phyloP scores from a whole-genome alignment of 2,113 vertebrate species.

The Amblyornis subalaris region DNA sequence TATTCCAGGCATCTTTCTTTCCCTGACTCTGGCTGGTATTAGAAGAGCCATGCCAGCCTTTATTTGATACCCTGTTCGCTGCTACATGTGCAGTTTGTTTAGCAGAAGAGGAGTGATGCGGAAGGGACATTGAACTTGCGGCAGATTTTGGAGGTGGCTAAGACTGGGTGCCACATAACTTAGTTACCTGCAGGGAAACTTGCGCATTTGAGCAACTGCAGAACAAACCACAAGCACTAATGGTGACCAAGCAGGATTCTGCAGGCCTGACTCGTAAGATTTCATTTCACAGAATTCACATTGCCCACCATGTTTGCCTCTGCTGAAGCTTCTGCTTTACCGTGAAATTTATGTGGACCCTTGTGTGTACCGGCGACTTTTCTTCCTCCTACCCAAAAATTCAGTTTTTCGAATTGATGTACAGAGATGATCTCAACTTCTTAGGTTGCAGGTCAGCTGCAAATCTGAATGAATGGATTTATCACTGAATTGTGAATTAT shows the following conservation, averaged over 20 bases:
- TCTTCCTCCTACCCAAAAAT: not conserved
- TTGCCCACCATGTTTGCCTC: not conserved
- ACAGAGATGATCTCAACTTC: not conserved
- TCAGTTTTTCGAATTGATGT: not conserved
- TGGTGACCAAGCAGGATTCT: not conserved
- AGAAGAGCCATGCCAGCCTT: not conserved
- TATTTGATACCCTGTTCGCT: not conserved
- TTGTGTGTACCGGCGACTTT: not conserved
- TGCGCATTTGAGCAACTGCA: not conserved
- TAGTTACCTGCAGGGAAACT: not conserved
- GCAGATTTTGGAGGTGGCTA: not conserved
- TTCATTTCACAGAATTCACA: not conserved
- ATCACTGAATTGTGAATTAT: not conserved
- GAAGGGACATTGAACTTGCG: not conserved
- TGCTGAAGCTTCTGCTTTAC: not conserved
- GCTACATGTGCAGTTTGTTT: not conserved
- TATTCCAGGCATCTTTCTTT: not conserved
- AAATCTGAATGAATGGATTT: not conserved
- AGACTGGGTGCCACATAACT: not conserved
- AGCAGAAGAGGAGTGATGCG: not conserved
- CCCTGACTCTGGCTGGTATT: not conserved
- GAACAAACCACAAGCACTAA: not conserved
- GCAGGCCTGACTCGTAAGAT: not conserved
- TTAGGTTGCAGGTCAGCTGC: not conserved
- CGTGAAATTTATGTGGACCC: not conserved